Evolutionary conservation across 2,888 invertebrate species (phyloP).

Genomic region (Carterocephalus palaemon): DNA sequence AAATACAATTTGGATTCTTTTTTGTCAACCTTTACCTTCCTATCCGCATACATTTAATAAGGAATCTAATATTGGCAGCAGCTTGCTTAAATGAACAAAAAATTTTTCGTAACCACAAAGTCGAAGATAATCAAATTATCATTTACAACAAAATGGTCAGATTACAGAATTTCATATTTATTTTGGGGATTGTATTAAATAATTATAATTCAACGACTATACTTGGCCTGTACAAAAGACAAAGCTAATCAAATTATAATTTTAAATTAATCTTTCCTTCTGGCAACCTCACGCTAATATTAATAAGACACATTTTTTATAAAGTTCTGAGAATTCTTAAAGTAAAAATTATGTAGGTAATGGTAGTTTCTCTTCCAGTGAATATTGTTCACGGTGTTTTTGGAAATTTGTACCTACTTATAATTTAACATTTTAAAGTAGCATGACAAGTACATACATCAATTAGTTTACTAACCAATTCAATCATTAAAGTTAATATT

Average conservation of each 20-base stretch:
- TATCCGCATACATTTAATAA: constrained; percentile 55
- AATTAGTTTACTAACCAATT: not conserved
- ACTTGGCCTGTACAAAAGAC: constrained; percentile 37
- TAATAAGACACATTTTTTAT: constrained; percentile 31
- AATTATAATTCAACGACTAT: constrained; percentile 45
- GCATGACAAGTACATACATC: too few relatives aligned
- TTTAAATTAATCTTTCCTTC: constrained; percentile 40
- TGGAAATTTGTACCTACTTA: not conserved
- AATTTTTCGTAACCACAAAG: constrained; percentile 59
- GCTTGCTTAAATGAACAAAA: constrained; percentile 61
- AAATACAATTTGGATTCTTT: too few relatives aligned
- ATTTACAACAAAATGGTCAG: constrained; percentile 39
- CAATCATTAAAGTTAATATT: constrained; percentile 1
- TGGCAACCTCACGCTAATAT: constrained; percentile 39
- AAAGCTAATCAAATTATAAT: constrained; percentile 56
- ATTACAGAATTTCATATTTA: constrained; percentile 33
- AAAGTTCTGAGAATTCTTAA: constrained; percentile 30
- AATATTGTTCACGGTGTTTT: too few relatives aligned
- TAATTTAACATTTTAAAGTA: too few relatives aligned
- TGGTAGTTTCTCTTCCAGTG: too few relatives aligned
- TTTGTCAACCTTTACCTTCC: constrained; percentile 41
- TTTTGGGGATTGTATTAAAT: constrained; percentile 41
- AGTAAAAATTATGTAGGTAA: constrained; percentile 1
- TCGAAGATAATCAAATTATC: constrained; percentile 59
- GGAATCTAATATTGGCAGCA: constrained; percentile 69